Percentiles rank a stretch among this genome's conserved stretches.
phyloP scores from a whole-genome alignment of 2,888 invertebrate genomes.

The Salpingus planirostris region DNA sequence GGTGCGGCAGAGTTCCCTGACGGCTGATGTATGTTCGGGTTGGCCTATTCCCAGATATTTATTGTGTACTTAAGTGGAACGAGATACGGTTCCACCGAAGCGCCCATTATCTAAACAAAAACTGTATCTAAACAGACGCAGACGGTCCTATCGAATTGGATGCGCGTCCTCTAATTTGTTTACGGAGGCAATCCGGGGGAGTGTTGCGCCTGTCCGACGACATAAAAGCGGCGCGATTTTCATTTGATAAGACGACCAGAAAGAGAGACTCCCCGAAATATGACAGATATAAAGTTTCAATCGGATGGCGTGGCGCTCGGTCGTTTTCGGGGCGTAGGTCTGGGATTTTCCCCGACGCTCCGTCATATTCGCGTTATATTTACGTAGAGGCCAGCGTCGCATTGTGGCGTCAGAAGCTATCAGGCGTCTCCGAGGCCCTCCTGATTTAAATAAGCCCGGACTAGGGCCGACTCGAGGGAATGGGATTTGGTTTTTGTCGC shows the following conservation, averaged over 20 bases:
- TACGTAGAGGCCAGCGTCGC: slow-evolving; percentile 37
- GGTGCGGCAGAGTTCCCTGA: slow-evolving; percentile 30
- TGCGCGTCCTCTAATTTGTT: slow-evolving; percentile 18
- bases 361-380: slow-evolving; percentile 28
- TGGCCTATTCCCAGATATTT: slow-evolving; percentile 40
- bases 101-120: slow-evolving; percentile 30
- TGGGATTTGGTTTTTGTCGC: slow-evolving; percentile 42
- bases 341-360: too few relatives aligned
- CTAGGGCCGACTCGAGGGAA: slow-evolving; percentile 35
- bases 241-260: too few relatives aligned
- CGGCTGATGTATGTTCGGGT: slow-evolving; percentile 37
- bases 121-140: slow-evolving; percentile 21
- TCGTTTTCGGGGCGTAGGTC: too few relatives aligned
- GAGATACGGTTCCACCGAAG: slow-evolving; percentile 30
- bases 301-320: too few relatives aligned
- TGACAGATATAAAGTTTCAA: too few relatives aligned
- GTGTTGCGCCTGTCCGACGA: slow-evolving; percentile 18
- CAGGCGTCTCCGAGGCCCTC: slow-evolving; percentile 39
- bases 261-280: too few relatives aligned
- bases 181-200: slow-evolving; percentile 19
- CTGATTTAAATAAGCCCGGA: slow-evolving; percentile 43
- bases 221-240: slow-evolving; percentile 17
- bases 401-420: slow-evolving; percentile 42
- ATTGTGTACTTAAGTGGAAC: slow-evolving; percentile 42
- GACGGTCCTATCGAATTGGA: slow-evolving; percentile 13